Evolutionary conservation across 2,113 vertebrate species (phyloP).

Genomic region (Ptilorrhoa leucosticta): DNA sequence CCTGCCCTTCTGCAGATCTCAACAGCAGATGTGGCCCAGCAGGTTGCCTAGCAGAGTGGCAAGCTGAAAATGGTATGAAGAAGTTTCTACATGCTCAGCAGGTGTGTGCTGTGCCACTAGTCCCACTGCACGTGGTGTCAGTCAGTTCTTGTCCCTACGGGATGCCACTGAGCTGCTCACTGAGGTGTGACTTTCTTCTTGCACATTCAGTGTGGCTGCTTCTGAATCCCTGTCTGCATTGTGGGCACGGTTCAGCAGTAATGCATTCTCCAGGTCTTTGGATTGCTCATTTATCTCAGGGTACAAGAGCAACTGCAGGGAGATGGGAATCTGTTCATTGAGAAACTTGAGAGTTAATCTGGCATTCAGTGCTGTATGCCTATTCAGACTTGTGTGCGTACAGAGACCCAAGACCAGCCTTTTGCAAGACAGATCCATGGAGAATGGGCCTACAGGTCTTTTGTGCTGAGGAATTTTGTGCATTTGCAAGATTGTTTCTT

Average conservation of each 20-base stretch:
- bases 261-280: neutral
- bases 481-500: neutral
- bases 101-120: neutral
- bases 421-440: neutral
- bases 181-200: neutral
- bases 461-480: neutral
- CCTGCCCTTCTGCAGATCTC: neutral
- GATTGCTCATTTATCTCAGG: neutral
- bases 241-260: neutral
- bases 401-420: neutral
- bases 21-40: neutral
- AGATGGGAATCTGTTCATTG: neutral
- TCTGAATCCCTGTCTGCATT: neutral
- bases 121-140: neutral
- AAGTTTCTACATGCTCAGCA: neutral
- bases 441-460: neutral
- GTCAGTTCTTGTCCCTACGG: neutral
- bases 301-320: neutral
- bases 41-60: neutral
- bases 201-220: neutral
- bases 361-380: neutral
- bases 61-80: neutral
- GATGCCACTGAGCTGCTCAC: neutral
- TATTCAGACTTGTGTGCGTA: neutral
- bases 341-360: neutral